Evolutionary conservation across 2,113 vertebrate species (phyloP), one percentile per base, ranked within the genome.

Genomic region (Lates calcarifer): DNA sequence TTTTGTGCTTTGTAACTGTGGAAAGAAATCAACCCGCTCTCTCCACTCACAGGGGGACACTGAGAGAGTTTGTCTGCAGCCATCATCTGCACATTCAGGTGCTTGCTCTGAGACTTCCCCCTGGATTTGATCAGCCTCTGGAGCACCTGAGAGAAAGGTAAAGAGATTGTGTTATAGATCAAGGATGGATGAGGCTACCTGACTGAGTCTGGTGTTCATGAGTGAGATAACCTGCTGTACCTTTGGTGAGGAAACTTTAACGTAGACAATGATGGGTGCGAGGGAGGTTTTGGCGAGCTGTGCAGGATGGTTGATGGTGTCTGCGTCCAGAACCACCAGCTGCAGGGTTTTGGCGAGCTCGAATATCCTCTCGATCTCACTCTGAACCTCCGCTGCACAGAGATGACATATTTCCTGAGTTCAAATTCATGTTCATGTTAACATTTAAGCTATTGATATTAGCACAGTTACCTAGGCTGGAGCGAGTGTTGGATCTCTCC

Each of bases 241-340:
- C 96, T 99, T 99, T 24, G 98, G 98, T 0, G 98, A 99, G 69
- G 98, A 97, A n/a, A 99, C 97, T 87, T 99, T 99, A 68, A 99
- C 98, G 2, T 98, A 99, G 82, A 99, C 96, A 0, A 99, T 94
- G 91, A 99, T 98, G 89, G 98, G 98, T 0, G 98, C 97, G 71
- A 99, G 92, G 0, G 98, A 99, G 78, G 98, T 99, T 95, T 99
- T 99, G 93, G 96, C 95, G 45, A 99, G 95, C 91, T 99, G 98
- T 14, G 97, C 94, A 0, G 98, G 98, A 89, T 99, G 97, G 94
- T 99, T 99, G 94, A 99, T 99, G 84, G 98, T 99, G 91, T 99
- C 98, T 0, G 98, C 98, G 0, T 99, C 98, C 94, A 99, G 89
- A 65, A 98, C 95, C 35, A 99, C 98, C 69, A 99, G 92, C 95